Evolutionary conservation across 2,113 vertebrate genomes (phyloP).

Genomic region (Bombycilla garrulus): DNA sequence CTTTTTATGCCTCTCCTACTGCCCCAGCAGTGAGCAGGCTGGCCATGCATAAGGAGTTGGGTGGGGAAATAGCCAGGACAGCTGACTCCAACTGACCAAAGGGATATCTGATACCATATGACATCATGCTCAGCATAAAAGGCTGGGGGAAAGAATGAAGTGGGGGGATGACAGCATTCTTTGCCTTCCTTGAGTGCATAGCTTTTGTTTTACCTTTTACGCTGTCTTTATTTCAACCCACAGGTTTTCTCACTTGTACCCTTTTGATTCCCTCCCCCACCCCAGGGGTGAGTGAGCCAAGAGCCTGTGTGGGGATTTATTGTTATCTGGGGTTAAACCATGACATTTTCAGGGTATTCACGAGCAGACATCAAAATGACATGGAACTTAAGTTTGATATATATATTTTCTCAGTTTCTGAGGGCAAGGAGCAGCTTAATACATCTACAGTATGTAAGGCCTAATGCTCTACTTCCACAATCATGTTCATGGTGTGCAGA

Average conservation of each 20-base stretch:
- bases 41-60: neutral
- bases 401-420: neutral
- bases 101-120: neutral
- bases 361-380: neutral
- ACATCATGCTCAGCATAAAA: neutral
- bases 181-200: fast-evolving
- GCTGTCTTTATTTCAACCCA: neutral
- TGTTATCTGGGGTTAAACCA: neutral
- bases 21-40: neutral
- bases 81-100: neutral
- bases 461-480: neutral
- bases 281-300: neutral
- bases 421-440: neutral
- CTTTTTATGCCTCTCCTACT: neutral
- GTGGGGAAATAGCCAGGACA: neutral
- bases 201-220: neutral
- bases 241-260: neutral
- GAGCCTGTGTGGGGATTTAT: neutral
- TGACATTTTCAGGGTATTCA: neutral
- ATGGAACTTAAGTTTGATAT: neutral
- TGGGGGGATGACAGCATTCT: too few relatives aligned
- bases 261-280: neutral
- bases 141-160: too few relatives aligned
- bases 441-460: neutral
- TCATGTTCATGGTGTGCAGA: neutral